phyloP scores from a whole-genome alignment of 2,888 invertebrate species.

The Lepidocyrtoides sp. region DNA sequence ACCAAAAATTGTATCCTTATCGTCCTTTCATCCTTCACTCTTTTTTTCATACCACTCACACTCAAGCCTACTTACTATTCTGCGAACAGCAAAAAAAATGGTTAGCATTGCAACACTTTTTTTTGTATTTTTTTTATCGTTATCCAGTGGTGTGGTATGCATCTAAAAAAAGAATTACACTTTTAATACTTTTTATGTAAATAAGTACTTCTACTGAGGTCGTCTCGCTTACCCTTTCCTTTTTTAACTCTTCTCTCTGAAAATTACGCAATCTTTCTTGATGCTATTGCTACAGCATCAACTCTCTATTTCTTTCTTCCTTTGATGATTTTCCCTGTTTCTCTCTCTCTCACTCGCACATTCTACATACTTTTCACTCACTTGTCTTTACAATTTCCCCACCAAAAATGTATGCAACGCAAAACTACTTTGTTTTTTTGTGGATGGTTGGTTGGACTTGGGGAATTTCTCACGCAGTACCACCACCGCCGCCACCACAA shows the following conservation, averaged over 20 bases:
- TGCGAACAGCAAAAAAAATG: too few species aligned
- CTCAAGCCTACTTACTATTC: too few species aligned
- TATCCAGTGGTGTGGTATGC: not conserved
- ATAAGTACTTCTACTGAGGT: constrained; percentile 25
- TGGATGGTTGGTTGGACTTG: constrained; percentile 55
- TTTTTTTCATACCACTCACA: not conserved
- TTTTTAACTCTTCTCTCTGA: not conserved
- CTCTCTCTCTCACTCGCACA: not conserved
- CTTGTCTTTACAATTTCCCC: not conserved
- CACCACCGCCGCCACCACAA: constrained; percentile 9
- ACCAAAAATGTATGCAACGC: not conserved
- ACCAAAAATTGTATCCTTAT: not conserved
- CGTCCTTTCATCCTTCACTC: not conserved
- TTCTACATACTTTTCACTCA: not conserved
- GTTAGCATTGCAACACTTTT: constrained; percentile 27
- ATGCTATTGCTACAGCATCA: not conserved
- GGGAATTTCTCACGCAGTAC: constrained; percentile 68
- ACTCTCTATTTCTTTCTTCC: not conserved
- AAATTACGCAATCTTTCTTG: constrained; percentile 63
- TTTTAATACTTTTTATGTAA: constrained; percentile 64
- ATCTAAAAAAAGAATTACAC: not conserved
- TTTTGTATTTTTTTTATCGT: not conserved
- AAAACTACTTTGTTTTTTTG: not conserved
- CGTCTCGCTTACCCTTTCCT: not conserved
- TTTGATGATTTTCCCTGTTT: constrained; percentile 1